Percentiles rank a stretch among this genome's conserved stretches.
These are phyloP conservation scores for Apus apus DNA, from an alignment of 2,113 vertebrate genomes.

Conservation along the genomic window DNA sequence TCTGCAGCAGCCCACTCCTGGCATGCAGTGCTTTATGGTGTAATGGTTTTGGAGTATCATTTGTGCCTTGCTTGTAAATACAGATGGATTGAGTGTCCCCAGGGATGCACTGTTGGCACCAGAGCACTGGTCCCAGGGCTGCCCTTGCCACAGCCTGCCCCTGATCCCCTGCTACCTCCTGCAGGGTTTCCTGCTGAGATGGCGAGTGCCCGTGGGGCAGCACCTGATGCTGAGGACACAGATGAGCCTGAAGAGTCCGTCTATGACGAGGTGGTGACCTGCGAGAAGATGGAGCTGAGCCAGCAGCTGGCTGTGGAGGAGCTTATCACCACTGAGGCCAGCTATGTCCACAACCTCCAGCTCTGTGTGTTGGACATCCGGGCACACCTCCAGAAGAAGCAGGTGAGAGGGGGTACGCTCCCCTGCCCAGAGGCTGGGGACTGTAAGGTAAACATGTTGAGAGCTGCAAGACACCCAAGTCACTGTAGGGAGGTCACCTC, in stretches of 20 bases:
- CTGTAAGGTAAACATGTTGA: rapidly evolving
- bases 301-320: constrained; percentile 85
- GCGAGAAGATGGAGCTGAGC: constrained; percentile 73
- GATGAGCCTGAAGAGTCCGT: neutral
- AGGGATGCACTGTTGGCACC: neutral
- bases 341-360: constrained; percentile 82
- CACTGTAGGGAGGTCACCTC: neutral
- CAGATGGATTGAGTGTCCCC: neutral
- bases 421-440: neutral
- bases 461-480: rapidly evolving
- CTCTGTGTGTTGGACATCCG: constrained; percentile 82
- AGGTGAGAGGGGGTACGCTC: neutral
- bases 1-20: neutral
- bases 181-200: constrained; percentile 69
- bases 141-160: neutral
- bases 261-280: constrained; percentile 47
- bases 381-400: constrained; percentile 77
- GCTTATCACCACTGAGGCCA: constrained; percentile 86
- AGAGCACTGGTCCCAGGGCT: rapidly evolving
- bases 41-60: neutral
- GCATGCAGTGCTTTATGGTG: neutral
- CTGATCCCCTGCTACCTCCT: neutral
- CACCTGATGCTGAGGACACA: neutral
- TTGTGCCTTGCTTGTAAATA: too few species aligned
- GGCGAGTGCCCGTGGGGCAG: constrained; percentile 60